A percentile compares a stretch with the other conserved stretches of the same genome.
These are phyloP conservation scores for Alaudala cheleensis DNA, from an alignment of 2,113 vertebrate species.

Conservation along the genomic window DNA sequence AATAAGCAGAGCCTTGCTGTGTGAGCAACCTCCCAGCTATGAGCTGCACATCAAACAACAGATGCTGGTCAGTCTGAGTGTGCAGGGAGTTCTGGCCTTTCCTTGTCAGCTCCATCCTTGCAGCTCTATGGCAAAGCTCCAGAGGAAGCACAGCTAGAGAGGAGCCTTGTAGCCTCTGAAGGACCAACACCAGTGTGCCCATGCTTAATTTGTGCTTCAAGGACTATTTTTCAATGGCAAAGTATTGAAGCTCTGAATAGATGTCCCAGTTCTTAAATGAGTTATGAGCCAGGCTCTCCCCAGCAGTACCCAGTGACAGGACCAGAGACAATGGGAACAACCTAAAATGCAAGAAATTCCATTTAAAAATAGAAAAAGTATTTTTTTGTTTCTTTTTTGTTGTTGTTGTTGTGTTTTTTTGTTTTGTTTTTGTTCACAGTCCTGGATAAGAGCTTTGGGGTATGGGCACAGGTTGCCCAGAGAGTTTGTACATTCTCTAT, in stretches of 20 bases:
- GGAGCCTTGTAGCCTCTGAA: not conserved
- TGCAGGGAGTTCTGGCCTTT: not conserved
- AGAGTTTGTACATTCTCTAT: not conserved
- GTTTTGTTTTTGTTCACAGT: no score
- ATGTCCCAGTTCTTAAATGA: not conserved
- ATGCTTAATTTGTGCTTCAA: not conserved
- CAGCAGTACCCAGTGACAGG: not conserved
- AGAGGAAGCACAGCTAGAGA: not conserved
- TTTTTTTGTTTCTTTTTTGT: no score
- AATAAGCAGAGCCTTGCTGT: not conserved
- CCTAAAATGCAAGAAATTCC: not conserved
- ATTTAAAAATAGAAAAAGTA: not conserved
- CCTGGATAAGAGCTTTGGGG: not conserved
- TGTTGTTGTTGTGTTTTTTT: no score
- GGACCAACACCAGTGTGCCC: not conserved
- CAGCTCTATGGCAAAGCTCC: not conserved
- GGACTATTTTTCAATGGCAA: not conserved
- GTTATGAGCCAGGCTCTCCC: not conserved
- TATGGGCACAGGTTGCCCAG: not conserved
- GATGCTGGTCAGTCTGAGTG: not conserved
- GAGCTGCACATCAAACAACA: not conserved
- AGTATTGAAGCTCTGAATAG: not conserved
- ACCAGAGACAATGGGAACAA: not conserved
- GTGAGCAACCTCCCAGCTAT: not conserved
- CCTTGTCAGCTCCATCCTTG: not conserved